phyloP scores from a whole-genome alignment of 1,140 invertebrate genomes.

The Penaeus chinensis region DNA sequence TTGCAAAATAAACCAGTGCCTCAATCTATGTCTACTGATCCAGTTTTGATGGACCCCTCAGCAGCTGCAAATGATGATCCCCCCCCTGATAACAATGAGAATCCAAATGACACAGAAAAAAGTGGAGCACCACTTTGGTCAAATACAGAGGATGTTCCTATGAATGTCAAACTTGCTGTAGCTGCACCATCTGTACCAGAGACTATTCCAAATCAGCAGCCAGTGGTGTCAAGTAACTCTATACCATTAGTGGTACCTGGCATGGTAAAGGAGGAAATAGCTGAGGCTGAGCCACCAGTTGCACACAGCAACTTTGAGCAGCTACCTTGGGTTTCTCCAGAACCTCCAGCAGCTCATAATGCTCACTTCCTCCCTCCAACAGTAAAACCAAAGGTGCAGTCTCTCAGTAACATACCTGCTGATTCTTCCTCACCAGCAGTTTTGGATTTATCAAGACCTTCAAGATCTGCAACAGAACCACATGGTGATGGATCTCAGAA shows the following conservation, averaged over 20 bases:
- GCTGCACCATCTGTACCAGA: constrained; percentile 35
- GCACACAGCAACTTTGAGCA: constrained; percentile 2
- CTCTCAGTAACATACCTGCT: background rate
- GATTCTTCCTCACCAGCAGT: constrained; percentile 37
- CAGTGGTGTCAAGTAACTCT: constrained; percentile 9
- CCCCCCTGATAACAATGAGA: constrained; percentile 46
- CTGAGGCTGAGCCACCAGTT: background rate
- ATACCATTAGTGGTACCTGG: constrained; percentile 50
- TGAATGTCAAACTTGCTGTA: constrained; percentile 46
- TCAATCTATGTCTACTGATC: constrained; percentile 8
- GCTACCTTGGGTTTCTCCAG: background rate
- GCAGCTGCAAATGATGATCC: constrained; percentile 41
- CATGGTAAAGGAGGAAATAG: constrained; percentile 34
- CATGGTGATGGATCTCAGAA: constrained; percentile 30
- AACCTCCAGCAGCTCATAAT: constrained; percentile 53
- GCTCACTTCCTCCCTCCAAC: constrained; percentile 25
- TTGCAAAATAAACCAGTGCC: background rate
- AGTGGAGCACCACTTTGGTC: constrained; percentile 35
- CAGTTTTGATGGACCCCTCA: constrained; percentile 5
- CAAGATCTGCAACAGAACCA: constrained; percentile 18
- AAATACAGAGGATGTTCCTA: background rate
- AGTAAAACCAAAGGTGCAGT: constrained; percentile 45
- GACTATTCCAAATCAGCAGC: background rate
- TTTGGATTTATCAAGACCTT: constrained; percentile 51
- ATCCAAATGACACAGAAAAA: background rate